phyloP scores from a whole-genome alignment of 2,797 vertebrate genomes.

The Glossophaga mutica region DNA sequence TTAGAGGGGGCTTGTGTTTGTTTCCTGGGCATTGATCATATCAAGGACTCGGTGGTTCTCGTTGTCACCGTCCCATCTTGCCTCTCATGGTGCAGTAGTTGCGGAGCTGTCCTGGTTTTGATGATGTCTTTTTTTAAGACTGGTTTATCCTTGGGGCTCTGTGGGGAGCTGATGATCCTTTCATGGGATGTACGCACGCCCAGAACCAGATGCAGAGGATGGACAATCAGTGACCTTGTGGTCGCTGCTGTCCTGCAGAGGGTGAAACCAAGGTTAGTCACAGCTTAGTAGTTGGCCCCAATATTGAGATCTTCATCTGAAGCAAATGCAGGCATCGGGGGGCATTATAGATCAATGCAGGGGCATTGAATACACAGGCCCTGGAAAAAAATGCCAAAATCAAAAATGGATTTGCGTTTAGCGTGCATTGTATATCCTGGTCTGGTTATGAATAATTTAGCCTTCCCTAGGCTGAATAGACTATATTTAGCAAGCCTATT shows the following conservation, averaged over 20 bases:
- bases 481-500: slow-evolving; percentile 78
- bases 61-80: background rate
- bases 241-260: slow-evolving; percentile 47
- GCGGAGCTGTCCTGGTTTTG: background rate
- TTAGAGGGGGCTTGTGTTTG: background rate
- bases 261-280: slow-evolving; percentile 42
- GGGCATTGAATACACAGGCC: slow-evolving; percentile 33
- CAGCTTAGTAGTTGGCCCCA: slow-evolving; percentile 55
- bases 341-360: slow-evolving; percentile 65
- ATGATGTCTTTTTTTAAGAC: slow-evolving; percentile 41
- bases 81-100: slow-evolving; percentile 4
- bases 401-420: slow-evolving; percentile 78
- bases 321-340: slow-evolving; percentile 51
- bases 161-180: slow-evolving; percentile 53
- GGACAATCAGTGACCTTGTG: slow-evolving; percentile 47
- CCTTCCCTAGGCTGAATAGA: slow-evolving; percentile 75
- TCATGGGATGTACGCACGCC: background rate
- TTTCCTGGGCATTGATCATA: background rate
- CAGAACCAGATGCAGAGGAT: background rate
- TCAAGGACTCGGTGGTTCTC: slow-evolving; percentile 17
- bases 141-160: slow-evolving; percentile 49
- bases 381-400: slow-evolving; percentile 63
- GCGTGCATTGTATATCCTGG: slow-evolving; percentile 69
- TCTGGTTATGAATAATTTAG: slow-evolving; percentile 80
- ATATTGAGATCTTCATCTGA: slow-evolving; percentile 61